These are phyloP conservation scores for Arothron firmamentum DNA, from an alignment of 2,113 vertebrate species.

Conservation along the genomic window DNA sequence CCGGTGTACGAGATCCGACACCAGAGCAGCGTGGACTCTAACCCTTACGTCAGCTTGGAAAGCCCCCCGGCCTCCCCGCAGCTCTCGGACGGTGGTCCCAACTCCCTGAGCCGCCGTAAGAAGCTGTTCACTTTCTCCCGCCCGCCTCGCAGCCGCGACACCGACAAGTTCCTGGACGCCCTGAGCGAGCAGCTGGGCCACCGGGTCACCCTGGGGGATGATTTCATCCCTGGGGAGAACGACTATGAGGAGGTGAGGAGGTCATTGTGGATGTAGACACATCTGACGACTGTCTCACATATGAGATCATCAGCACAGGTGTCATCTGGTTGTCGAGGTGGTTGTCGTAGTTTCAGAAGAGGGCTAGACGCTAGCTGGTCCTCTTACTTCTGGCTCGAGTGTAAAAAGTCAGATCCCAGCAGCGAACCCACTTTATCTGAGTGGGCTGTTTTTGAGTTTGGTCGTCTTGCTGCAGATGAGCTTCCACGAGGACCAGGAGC, in stretches of 20 bases:
- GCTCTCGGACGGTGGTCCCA: slow-evolving; percentile 63
- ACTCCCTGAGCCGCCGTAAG: slow-evolving; percentile 78
- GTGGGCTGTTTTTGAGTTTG: background rate
- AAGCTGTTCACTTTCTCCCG: slow-evolving; percentile 94
- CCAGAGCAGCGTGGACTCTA: slow-evolving; percentile 88
- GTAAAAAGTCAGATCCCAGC: background rate
- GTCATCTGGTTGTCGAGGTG: slow-evolving; percentile 61
- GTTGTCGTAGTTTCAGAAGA: slow-evolving; percentile 69
- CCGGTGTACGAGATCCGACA: slow-evolving; percentile 81
- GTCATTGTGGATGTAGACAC: background rate
- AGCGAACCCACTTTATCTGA: background rate
- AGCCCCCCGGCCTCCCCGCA: slow-evolving; percentile 85
- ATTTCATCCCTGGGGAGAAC: slow-evolving; percentile 87
- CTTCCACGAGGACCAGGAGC: slow-evolving; percentile 90
- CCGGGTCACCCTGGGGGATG: slow-evolving; percentile 84
- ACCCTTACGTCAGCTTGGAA: slow-evolving; percentile 95
- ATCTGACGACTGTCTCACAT: too few species aligned
- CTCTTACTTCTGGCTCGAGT: too few species aligned
- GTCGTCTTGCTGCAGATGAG: slow-evolving; percentile 82
- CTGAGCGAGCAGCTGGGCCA: slow-evolving; percentile 94
- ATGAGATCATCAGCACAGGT: too few species aligned
- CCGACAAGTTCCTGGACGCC: slow-evolving; percentile 89
- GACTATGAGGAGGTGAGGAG: slow-evolving; percentile 96
- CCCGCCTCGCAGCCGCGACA: slow-evolving; percentile 86
- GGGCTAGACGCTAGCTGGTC: slow-evolving; percentile 30